Base-by-base conservation (phyloP, 2,888 invertebrate species). In the Netelia inedita region DNA sequence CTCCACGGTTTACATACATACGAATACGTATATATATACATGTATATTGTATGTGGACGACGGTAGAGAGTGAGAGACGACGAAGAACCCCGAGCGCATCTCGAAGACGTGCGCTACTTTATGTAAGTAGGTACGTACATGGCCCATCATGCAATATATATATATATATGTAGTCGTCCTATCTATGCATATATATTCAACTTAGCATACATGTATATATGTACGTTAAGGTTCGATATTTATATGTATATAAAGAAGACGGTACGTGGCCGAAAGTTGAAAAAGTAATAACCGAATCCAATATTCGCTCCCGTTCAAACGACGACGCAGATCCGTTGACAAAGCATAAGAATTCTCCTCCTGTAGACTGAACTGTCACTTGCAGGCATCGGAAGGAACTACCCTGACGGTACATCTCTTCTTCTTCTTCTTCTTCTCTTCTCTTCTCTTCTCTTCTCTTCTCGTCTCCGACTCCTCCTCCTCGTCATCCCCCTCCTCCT, bases 211-310 rank as follows among this genome's bases (percentile, higher is more conserved):
- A 61, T 21, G 23, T 74, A 21, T 65, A 41, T 41, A 73, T 69
- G 23, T 46, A 65, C 61, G 14, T 55, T 28, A 28, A 61, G 28
- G 43, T 61, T 68, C 53, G n/a, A 11, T 43, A 68, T 68, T 53
- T 9, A 11, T 57, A 11, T 41, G n/a, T 71, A 6, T 11, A 71
- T 16, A 65, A 87, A 66, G 75, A 74, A 81, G 82, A 76, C 59
- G 75, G 71, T 73, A 84, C 81, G 83, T 79, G 87, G 86, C 80
- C 86, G 88, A 89, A 90, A 88, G 90, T 90, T 90, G 91, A 91
- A 89, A 90, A 91, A 90, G 92, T 92, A 93, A 93, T 93, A 93
- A 93, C 92, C 90, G 90, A 90, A 92, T 93, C 89, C 92, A 93
- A 93, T 93, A 93, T 93, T 93, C 92, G 90, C 90, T 92, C 91